phyloP scores from a whole-genome alignment of 2,797 vertebrate genomes.

The Huso huso region DNA sequence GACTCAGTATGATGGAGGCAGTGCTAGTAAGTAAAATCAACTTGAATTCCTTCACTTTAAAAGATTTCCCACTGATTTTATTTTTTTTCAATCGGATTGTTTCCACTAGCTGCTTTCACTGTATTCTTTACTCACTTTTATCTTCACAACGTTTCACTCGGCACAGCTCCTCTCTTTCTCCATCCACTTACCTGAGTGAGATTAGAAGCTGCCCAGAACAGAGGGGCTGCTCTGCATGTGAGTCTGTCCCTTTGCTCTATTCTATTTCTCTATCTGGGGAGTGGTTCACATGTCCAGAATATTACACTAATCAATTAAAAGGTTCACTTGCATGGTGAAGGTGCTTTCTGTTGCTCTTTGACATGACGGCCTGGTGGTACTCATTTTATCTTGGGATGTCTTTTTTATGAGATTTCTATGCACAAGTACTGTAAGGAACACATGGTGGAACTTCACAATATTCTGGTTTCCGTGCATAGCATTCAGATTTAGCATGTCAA shows the following conservation, averaged over 20 bases:
- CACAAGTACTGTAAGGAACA: no score
- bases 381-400: no score
- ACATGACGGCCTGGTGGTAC: no score
- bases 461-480: no score
- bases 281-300: not conserved
- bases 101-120: not conserved
- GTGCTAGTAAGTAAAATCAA: slow-evolving; percentile 57
- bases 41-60: slow-evolving; percentile 5
- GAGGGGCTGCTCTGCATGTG: slow-evolving; percentile 7
- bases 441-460: no score
- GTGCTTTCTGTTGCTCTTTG: no score
- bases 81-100: not conserved
- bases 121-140: slow-evolving; percentile 7
- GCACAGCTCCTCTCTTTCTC: not conserved
- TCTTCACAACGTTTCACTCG: slow-evolving; percentile 16
- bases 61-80: no score
- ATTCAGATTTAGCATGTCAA: no score
- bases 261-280: slow-evolving; percentile 8
- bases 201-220: not conserved
- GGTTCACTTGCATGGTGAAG: no score
- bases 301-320: no score
- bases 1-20: not conserved
- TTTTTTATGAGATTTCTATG: no score
- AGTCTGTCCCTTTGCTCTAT: slow-evolving; percentile 6
- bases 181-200: slow-evolving; percentile 4